Evolutionary conservation across 1,140 invertebrate genomes (phyloP), one percentile per base, ranked within the genome.

Genomic region (Eumeta japonica): DNA sequence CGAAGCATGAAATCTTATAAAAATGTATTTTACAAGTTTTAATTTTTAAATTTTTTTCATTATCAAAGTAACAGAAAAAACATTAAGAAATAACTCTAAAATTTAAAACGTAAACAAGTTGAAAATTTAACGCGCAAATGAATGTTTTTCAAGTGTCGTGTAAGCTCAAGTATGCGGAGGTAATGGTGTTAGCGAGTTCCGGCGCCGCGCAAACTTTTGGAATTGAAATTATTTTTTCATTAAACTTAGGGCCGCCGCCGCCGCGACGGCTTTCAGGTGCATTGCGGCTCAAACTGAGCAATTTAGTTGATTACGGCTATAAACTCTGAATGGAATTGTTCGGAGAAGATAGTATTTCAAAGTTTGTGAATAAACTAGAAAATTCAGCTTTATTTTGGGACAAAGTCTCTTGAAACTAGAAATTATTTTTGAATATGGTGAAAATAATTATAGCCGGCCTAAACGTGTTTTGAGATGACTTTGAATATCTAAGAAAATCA

Each of bases 141-240:
- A 14, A 3, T 33, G 13, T 17, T 11, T 16, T 37, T 37, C 27
- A 37, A 14, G 17, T 27, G 20, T 37, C 19, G 24, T 24, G 20
- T 36, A 24, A 15, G 20, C 17, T 37, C 24, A 37, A 37, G 28
- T 37, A 37, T 29, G 27, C 27, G 35, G 28, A 37, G 27, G 15
- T 37, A 37, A 37, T 37, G 27, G 16, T 16, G n/a, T 32, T 16
- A 24, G 20, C 5, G 20, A n/a, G 20, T 7, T 5, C 5, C 5
- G 5, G 20, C 20, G 5, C 20, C 5, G n/a, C n/a, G n/a, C n/a
- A 24, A 24, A 24, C 20, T 24, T 24, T n/a, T 7, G 5, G n/a
- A 14, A 38, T 38, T 38, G 37, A 38, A 38, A 38, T 38, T 38
- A 38, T 38, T 38, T 38, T 38, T 38, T 38, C 37, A 38, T 38